Evolutionary conservation across 1,140 invertebrate genomes (phyloP).

Genomic region (Oppia nitens): DNA sequence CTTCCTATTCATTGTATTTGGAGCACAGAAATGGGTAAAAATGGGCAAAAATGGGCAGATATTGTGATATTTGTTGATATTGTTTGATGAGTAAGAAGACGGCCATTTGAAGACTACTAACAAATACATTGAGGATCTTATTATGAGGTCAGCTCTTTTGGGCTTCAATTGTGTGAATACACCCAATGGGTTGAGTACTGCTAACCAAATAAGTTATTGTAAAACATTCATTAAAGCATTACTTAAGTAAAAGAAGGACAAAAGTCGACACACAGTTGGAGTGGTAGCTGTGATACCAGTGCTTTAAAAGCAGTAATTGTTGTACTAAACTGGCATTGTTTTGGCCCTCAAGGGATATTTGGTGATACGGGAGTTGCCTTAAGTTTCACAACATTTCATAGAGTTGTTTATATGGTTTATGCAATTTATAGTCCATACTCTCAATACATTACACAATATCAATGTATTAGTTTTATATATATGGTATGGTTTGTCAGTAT

Average conservation of each 20-base stretch:
- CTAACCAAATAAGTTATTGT: background rate
- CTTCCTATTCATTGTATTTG: background rate
- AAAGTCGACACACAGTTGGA: background rate
- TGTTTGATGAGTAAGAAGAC: background rate
- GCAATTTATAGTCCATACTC: no score
- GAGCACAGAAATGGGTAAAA: background rate
- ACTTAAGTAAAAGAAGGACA: background rate
- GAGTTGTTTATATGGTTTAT: no score
- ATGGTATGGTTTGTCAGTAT: background rate
- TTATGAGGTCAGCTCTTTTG: background rate
- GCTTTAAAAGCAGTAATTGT: no score
- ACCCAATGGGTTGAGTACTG: background rate
- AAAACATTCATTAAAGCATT: background rate
- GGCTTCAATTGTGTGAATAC: background rate
- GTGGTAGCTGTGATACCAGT: no score
- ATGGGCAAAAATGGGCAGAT: no score
- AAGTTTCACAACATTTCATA: background rate
- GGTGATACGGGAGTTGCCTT: background rate
- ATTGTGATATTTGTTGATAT: no score
- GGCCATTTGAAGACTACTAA: background rate
- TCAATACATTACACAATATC: no score
- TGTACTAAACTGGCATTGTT: background rate
- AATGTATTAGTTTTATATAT: no score
- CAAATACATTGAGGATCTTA: background rate
- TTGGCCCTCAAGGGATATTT: background rate